phyloP scores from a whole-genome alignment of 1,140 invertebrate genomes.

The Leptoteleia sp. region DNA sequence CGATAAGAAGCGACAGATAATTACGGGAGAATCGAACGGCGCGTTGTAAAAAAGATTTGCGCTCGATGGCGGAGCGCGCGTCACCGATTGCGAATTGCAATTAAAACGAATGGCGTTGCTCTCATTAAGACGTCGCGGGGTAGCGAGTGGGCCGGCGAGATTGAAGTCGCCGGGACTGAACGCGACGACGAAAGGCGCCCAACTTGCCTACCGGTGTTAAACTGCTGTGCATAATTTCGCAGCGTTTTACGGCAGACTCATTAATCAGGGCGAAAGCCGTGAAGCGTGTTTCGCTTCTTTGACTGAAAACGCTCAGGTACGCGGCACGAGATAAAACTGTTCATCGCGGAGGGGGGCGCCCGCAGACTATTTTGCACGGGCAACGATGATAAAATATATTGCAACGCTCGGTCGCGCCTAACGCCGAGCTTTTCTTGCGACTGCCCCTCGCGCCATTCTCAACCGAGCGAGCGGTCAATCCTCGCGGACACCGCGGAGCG shows the following conservation, averaged over 20 bases:
- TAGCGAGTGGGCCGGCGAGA: constrained; percentile 13
- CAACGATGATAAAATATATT: constrained; percentile 63
- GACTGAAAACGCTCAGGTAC: constrained; percentile 21
- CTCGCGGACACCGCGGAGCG: constrained; percentile 25
- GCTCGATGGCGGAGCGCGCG: too few relatives aligned
- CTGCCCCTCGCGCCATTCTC: constrained; percentile 27
- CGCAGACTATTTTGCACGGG: constrained; percentile 47
- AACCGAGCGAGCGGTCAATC: constrained; percentile 39
- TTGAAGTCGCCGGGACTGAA: constrained; percentile 29
- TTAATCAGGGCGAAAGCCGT: constrained; percentile 40
- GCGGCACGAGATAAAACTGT: constrained; percentile 55
- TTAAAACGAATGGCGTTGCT: not conserved
- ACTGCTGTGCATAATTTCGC: constrained; percentile 42
- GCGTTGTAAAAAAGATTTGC: not conserved
- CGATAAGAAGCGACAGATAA: too few relatives aligned
- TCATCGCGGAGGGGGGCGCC: constrained; percentile 44
- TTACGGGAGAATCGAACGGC: not conserved
- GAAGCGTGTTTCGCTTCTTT: constrained; percentile 20
- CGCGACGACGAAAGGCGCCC: constrained; percentile 24
- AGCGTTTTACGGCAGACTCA: constrained; percentile 56
- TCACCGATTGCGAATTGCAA: too few relatives aligned
- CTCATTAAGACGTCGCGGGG: not conserved
- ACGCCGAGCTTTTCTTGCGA: constrained; percentile 54
- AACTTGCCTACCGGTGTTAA: constrained; percentile 26
- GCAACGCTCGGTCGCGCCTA: constrained; percentile 52